Conservation (phyloP, 37 sponge, comb jelly and placozoan species). For the Axinella damicornis region DNA sequence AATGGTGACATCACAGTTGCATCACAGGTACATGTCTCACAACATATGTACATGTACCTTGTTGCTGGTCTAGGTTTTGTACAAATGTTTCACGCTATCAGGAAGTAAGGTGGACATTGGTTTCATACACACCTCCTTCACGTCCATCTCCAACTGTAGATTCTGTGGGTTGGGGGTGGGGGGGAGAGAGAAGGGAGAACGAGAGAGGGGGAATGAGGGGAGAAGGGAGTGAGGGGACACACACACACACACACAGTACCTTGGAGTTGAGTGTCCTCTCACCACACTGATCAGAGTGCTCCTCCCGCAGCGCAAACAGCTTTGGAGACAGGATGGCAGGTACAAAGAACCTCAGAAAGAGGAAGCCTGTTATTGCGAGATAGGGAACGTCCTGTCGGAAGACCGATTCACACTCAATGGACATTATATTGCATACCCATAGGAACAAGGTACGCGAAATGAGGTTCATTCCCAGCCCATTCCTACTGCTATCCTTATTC, state of each 20-base stretch:
- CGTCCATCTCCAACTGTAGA: conserved; percentile 67
- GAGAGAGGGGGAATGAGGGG: too few relatives aligned
- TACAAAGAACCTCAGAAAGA: conserved; percentile 95
- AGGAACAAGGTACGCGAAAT: too few relatives aligned
- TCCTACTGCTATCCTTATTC: too few relatives aligned
- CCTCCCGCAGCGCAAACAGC: conserved; percentile 84
- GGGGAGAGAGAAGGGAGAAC: too few relatives aligned
- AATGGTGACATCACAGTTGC: too few relatives aligned
- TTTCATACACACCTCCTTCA: conserved; percentile 86
- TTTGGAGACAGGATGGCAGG: conserved; percentile 96
- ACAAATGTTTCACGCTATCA: conserved; percentile 66
- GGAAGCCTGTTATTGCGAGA: conserved; percentile 88
- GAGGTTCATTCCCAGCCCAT: too few relatives aligned
- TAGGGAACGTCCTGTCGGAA: conserved; percentile 74
- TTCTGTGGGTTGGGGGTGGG: conserved; percentile 20
- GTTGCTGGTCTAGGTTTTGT: too few relatives aligned
- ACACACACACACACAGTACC: conserved; percentile 25
- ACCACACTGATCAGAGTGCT: conserved; percentile 86
- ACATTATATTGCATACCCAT: too few relatives aligned
- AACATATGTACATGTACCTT: too few relatives aligned
- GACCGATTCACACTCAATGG: too few relatives aligned
- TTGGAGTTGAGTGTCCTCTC: conserved; percentile 96
- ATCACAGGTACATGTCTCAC: too few relatives aligned
- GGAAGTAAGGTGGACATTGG: conserved; percentile 69
- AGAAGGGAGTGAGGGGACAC: too few relatives aligned